A percentile compares a stretch with the other conserved stretches of the same genome.
phyloP scores from a whole-genome alignment of 2,113 vertebrate species.

The Eurypyga helias region DNA sequence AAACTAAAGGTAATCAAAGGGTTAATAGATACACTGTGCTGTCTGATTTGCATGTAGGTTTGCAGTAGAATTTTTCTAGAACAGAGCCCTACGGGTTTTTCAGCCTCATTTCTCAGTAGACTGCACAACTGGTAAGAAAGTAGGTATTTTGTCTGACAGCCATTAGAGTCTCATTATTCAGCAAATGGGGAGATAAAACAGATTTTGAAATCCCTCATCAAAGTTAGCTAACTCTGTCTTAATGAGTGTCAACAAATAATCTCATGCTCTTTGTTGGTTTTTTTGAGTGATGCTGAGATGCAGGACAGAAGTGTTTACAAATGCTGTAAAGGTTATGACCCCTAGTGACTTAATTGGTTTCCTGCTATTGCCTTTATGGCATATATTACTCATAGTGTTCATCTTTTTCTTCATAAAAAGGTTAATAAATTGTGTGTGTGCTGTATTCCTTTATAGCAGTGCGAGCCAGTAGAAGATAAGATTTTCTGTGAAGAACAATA shows the following conservation, averaged over 20 bases:
- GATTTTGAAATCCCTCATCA: conserved; percentile 52
- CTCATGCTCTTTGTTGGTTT: neutral
- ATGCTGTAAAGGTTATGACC: neutral
- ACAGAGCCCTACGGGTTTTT: conserved; percentile 41
- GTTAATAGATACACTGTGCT: neutral
- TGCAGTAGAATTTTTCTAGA: conserved; percentile 40
- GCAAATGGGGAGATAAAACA: conserved; percentile 49
- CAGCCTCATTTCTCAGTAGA: conserved; percentile 67
- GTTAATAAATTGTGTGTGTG: neutral
- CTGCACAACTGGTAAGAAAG: conserved; percentile 51
- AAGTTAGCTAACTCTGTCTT: conserved; percentile 10
- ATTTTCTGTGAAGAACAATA: neutral
- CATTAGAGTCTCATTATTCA: conserved; percentile 62
- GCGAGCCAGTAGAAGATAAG: neutral
- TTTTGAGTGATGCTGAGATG: conserved; percentile 13
- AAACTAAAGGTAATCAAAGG: neutral
- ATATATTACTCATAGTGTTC: neutral
- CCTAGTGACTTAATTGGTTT: neutral
- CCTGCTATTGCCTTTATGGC: neutral
- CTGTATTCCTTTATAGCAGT: neutral
- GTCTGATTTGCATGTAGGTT: conserved; percentile 40
- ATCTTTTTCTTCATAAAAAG: neutral
- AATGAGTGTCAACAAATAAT: conserved; percentile 37
- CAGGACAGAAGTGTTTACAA: neutral
- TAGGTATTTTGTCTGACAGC: conserved; percentile 57